phyloP scores from a whole-genome alignment of 2,797 vertebrate genomes.

The Salmo trutta region DNA sequence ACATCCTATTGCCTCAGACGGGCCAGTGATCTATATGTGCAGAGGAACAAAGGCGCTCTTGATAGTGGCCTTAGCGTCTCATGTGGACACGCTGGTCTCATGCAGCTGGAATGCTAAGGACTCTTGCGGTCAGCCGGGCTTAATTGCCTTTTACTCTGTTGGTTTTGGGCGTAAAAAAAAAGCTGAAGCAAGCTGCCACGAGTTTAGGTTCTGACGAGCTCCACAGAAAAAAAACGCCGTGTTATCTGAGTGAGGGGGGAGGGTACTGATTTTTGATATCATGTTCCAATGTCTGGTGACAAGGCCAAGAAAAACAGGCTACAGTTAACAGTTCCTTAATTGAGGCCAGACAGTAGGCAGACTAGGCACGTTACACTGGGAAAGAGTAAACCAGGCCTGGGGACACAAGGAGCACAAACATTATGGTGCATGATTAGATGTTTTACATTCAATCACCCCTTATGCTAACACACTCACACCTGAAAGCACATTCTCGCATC shows the following conservation, averaged over 20 bases:
- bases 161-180: conserved; percentile 65
- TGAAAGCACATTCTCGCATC: too few species aligned
- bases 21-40: conserved; percentile 39
- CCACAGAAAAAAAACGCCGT: conserved; percentile 33
- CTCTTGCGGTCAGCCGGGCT: conserved; percentile 59
- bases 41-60: conserved; percentile 61
- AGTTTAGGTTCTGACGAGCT: conserved; percentile 17
- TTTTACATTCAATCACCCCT: neutral
- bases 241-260: conserved; percentile 34
- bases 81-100: conserved; percentile 59
- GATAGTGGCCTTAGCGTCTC: conserved; percentile 61
- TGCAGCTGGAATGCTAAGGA: conserved; percentile 67
- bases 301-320: conserved; percentile 72
- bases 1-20: conserved; percentile 21
- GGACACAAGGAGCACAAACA: conserved; percentile 42
- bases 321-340: conserved; percentile 61
- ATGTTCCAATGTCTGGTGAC: conserved; percentile 16
- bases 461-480: too few species aligned
- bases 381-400: conserved; percentile 18
- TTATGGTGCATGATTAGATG: conserved; percentile 49
- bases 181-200: conserved; percentile 39
- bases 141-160: conserved; percentile 14
- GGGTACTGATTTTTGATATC: conserved; percentile 46
- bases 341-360: conserved; percentile 40
- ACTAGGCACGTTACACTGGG: conserved; percentile 31